Conservation (phyloP, 2,113 vertebrate species). For the Panthera tigris region DNA sequence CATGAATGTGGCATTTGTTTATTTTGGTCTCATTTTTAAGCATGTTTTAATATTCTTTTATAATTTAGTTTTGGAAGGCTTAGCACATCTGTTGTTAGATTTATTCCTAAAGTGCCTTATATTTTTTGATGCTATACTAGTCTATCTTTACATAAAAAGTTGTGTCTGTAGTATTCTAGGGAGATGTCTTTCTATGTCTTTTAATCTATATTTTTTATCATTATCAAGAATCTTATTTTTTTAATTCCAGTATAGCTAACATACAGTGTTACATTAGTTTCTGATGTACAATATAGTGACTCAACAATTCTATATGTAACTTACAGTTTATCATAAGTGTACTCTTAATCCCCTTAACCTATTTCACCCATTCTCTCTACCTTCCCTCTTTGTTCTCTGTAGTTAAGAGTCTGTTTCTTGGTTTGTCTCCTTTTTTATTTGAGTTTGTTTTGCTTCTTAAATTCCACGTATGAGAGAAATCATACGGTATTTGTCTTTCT, state of each 20-base stretch:
- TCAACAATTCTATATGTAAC: background rate
- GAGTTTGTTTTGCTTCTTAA: background rate
- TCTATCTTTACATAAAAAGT: background rate
- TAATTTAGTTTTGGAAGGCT: background rate
- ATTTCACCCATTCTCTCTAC: background rate
- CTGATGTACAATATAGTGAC: background rate
- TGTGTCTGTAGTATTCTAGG: background rate
- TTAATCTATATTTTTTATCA: background rate
- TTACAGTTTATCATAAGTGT: background rate
- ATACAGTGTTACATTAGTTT: background rate
- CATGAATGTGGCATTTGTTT: background rate
- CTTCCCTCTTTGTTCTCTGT: background rate
- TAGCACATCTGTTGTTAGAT: background rate
- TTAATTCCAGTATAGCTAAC: background rate
- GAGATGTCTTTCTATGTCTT: background rate
- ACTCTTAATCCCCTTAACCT: background rate
- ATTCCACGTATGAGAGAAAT: background rate
- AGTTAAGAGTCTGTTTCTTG: background rate
- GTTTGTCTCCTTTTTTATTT: background rate
- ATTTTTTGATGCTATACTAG: background rate
- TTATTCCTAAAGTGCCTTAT: background rate
- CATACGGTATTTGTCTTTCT: background rate
- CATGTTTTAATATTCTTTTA: background rate
- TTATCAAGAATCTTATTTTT: background rate
- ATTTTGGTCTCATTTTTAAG: background rate